These are phyloP conservation scores for Cerceris ruficornis DNA, from an alignment of 2,888 invertebrate genomes.

Conservation along the genomic window DNA sequence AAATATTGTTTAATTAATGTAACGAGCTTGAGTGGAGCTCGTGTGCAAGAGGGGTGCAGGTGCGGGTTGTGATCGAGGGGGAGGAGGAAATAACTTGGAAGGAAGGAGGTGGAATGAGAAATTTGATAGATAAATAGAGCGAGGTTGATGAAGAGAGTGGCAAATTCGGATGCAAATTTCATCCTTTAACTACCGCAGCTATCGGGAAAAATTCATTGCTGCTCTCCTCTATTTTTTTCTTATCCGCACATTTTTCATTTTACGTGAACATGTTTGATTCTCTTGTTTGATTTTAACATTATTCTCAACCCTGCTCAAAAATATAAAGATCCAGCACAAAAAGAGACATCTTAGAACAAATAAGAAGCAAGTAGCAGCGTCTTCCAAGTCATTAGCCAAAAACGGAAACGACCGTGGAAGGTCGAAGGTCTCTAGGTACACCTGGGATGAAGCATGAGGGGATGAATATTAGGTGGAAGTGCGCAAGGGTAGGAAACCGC, in stretches of 20 bases:
- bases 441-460: constrained; percentile 10
- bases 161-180: no score
- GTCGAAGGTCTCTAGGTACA: constrained; percentile 11
- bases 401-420: constrained; percentile 25
- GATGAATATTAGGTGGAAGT: constrained; percentile 24
- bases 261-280: no score
- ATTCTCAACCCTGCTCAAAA: no score
- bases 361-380: constrained; percentile 20
- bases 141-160: constrained; percentile 5
- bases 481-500: constrained; percentile 31
- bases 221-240: no score
- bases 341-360: constrained; percentile 13
- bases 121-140: constrained; percentile 25
- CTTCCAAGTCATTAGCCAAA: constrained; percentile 40
- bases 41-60: constrained; percentile 43
- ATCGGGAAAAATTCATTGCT: no score
- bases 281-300: no score
- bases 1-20: constrained; percentile 80
- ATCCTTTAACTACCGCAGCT: no score
- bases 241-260: no score
- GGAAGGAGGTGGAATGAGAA: constrained; percentile 36
- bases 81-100: constrained; percentile 18
- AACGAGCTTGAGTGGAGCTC: constrained; percentile 66
- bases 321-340: neutral
- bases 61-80: constrained; percentile 17